A percentile compares a stretch with the other conserved stretches of the same genome.
These are phyloP conservation scores for Pachypeltis micranthus DNA, from an alignment of 1,140 invertebrate genomes.

Conservation along the genomic window DNA sequence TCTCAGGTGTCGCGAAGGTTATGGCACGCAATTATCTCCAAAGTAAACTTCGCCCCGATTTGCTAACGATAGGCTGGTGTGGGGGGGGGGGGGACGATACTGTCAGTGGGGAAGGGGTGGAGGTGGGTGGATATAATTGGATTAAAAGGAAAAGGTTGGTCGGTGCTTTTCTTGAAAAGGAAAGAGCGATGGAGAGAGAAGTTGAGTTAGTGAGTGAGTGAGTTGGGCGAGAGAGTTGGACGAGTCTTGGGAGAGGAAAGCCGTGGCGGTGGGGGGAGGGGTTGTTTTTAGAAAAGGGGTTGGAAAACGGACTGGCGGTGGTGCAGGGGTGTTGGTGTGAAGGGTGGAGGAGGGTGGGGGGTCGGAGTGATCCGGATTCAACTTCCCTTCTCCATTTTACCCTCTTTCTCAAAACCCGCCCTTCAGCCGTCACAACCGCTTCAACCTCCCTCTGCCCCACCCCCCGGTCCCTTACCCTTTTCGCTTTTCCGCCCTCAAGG, in stretches of 20 bases:
- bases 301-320: too few relatives aligned
- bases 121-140: slow-evolving; percentile 11
- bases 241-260: background rate
- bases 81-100: background rate
- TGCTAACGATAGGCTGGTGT: background rate
- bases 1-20: background rate
- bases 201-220: too few relatives aligned
- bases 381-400: background rate
- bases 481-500: background rate
- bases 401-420: slow-evolving; percentile 2
- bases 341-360: background rate
- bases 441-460: background rate
- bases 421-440: background rate
- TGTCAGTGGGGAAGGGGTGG: slow-evolving; percentile 1
- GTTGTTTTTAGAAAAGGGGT: background rate
- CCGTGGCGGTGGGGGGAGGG: background rate
- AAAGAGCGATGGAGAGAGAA: background rate
- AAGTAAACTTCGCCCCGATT: slow-evolving; percentile 4
- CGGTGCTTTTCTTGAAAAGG: slow-evolving; percentile 5
- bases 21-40: slow-evolving; percentile 13
- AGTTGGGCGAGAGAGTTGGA: too few relatives aligned
- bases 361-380: slow-evolving; percentile 12
- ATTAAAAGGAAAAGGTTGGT: slow-evolving; percentile 10
- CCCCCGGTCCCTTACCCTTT: background rate
- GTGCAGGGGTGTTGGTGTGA: too few relatives aligned